These are phyloP conservation scores for Clunio marinus DNA, from an alignment of 2,888 invertebrate genomes.

Conservation along the genomic window DNA sequence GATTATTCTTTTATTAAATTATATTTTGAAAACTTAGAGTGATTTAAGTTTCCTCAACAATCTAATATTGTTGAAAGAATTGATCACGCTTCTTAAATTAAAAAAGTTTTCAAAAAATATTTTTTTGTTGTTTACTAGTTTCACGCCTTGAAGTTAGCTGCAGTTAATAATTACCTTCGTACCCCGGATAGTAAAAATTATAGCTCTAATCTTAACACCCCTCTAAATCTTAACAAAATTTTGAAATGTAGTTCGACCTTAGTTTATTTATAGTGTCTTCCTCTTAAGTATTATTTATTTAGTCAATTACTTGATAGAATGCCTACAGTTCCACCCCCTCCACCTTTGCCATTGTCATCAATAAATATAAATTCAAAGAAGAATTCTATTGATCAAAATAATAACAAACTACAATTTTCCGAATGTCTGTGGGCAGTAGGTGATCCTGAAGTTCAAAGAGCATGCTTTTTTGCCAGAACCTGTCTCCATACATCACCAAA, in stretches of 20 bases:
- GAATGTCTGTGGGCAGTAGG: constrained; percentile 58
- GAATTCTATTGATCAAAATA: neutral
- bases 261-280: neutral
- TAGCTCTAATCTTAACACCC: no score
- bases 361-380: neutral
- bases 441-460: constrained; percentile 57
- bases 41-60: no score
- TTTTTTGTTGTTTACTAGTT: no score
- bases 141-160: no score
- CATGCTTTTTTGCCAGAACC: constrained; percentile 57
- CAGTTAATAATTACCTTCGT: no score
- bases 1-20: no score
- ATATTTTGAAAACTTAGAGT: no score
- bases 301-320: neutral
- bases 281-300: neutral
- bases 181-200: no score
- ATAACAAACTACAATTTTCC: constrained; percentile 42
- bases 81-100: no score
- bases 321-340: constrained; percentile 32
- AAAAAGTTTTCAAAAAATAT: no score
- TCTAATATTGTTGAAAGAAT: no score
- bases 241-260: neutral
- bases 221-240: neutral
- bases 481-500: constrained; percentile 54
- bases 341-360: neutral